A percentile compares a stretch with the other conserved stretches of the same genome.
Evolutionary conservation across 2,888 invertebrate species (phyloP).

Genomic region (Polyommatus iphigenia): DNA sequence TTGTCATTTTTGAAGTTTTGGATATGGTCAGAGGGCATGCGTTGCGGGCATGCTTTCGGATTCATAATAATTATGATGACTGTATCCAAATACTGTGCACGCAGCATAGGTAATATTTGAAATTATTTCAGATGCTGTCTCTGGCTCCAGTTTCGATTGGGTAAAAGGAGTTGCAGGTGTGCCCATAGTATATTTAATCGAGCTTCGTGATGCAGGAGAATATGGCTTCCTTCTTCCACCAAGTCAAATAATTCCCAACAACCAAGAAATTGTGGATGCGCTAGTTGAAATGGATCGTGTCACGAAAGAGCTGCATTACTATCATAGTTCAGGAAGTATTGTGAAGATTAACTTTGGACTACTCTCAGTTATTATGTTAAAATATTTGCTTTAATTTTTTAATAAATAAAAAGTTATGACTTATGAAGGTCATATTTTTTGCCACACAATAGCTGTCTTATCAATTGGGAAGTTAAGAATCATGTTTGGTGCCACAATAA

Average conservation of each 20-base stretch:
- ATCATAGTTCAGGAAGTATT: constrained; percentile 35
- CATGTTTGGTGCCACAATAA: too few relatives aligned
- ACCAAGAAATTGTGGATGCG: constrained; percentile 56
- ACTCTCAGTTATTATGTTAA: not conserved
- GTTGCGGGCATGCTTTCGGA: too few relatives aligned
- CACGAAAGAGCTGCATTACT: constrained; percentile 43
- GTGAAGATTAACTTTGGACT: constrained; percentile 35
- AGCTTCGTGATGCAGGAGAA: constrained; percentile 72
- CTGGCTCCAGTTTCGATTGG: constrained; percentile 73
- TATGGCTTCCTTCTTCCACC: constrained; percentile 76
- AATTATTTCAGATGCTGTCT: constrained; percentile 55
- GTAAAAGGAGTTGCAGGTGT: constrained; percentile 69
- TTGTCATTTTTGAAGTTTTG: too few relatives aligned
- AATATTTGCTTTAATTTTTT: not conserved
- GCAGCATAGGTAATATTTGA: not conserved
- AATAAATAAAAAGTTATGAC: not conserved
- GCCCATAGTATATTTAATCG: constrained; percentile 74
- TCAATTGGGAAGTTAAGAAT: too few relatives aligned
- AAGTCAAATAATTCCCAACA: constrained; percentile 61
- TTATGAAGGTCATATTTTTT: not conserved
- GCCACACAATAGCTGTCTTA: not conserved
- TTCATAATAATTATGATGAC: too few relatives aligned
- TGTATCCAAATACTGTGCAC: too few relatives aligned
- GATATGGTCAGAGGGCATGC: too few relatives aligned
- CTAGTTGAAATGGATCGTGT: constrained; percentile 49